Evolutionary conservation across 2,113 vertebrate species (phyloP).

Genomic region (Lampris megalopsis): DNA sequence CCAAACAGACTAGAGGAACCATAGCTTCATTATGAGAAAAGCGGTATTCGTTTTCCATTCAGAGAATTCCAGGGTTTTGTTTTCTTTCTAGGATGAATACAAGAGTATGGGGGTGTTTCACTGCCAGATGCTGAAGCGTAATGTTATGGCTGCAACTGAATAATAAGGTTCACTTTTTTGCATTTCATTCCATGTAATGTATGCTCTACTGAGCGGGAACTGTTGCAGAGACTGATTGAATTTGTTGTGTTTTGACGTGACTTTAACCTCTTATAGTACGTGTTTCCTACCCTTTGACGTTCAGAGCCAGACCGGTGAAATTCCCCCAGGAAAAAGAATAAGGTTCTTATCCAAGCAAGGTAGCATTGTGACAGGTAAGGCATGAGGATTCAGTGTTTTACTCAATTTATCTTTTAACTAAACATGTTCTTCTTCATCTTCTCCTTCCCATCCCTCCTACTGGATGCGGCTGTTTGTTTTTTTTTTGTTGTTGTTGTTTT

Average conservation of each 20-base stretch:
- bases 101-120: background rate
- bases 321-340: constrained; percentile 83
- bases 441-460: constrained; percentile 35
- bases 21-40: constrained; percentile 67
- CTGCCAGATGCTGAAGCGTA: background rate
- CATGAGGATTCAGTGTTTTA: constrained; percentile 94
- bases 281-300: background rate
- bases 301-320: background rate
- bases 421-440: constrained; percentile 64
- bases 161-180: background rate
- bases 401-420: constrained; percentile 73
- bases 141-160: background rate
- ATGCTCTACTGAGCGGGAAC: constrained; percentile 6
- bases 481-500: background rate
- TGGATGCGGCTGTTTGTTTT: constrained; percentile 50
- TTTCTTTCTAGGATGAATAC: constrained; percentile 5
- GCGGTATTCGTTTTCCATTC: constrained; percentile 67
- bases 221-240: constrained; percentile 20
- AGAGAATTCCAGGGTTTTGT: constrained; percentile 20
- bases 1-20: constrained; percentile 65
- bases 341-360: constrained; percentile 88
- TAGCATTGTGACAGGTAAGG: constrained; percentile 95
- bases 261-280: background rate
- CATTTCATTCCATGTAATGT: constrained; percentile 5
- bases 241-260: constrained; percentile 29